A percentile compares a stretch with the other conserved stretches of the same genome.
Evolutionary conservation across 2,888 invertebrate genomes (phyloP).

Genomic region (Zygaena filipendulae): DNA sequence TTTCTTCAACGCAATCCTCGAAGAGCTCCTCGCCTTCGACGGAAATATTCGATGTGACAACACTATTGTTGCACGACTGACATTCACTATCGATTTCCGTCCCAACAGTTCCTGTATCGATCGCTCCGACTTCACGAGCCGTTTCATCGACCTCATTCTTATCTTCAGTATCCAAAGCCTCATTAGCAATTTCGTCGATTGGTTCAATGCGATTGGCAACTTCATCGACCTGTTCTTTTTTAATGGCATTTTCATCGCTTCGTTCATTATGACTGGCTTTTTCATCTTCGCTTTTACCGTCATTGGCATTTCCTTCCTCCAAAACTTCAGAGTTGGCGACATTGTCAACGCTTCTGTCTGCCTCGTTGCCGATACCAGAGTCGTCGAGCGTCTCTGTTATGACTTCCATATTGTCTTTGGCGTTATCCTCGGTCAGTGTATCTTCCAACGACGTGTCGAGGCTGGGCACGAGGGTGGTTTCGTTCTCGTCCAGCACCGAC

Average conservation of each 20-base stretch:
- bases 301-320: conserved; percentile 4
- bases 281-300: conserved; percentile 15
- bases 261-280: conserved; percentile 3
- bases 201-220: conserved; percentile 1
- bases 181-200: conserved; percentile 1
- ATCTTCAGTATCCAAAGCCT: conserved; percentile 3
- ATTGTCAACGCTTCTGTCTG: not conserved
- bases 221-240: conserved; percentile 2
- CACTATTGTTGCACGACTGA: not conserved
- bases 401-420: conserved; percentile 3
- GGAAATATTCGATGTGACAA: conserved; percentile 11
- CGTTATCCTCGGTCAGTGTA: conserved; percentile 36
- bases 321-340: not conserved
- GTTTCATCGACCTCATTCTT: conserved; percentile 7
- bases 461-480: conserved; percentile 36
- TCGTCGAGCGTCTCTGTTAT: conserved; percentile 14
- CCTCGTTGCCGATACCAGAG: conserved; percentile 23
- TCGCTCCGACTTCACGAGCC: conserved; percentile 2
- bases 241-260: conserved; percentile 3
- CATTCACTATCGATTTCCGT: conserved; percentile 7
- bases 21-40: conserved; percentile 33
- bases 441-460: conserved; percentile 37
- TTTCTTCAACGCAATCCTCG: conserved; percentile 39
- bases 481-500: conserved; percentile 29
- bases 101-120: conserved; percentile 8